Base-by-base conservation (phyloP, 2,797 vertebrate species). In the Mastacembelus armatus region DNA sequence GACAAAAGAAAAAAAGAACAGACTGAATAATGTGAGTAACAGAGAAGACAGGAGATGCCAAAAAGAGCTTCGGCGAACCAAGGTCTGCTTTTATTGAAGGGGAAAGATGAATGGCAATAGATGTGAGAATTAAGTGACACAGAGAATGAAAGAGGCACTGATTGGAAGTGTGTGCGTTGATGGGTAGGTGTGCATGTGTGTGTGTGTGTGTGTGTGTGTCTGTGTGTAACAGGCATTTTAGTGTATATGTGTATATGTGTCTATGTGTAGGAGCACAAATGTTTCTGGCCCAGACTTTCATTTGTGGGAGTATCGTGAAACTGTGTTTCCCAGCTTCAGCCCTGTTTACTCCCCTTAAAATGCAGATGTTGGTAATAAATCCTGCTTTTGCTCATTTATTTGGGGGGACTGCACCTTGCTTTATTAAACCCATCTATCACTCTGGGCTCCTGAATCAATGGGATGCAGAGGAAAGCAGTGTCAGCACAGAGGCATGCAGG, bases 391-490 rank as follows among this genome's bases (percentile, higher is more conserved):
- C 91, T 92, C 88, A 91, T 93, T 93, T 92, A 92, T 93, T 93
- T 91, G 87, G 87, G 88, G 80, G 82, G 83, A 90, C 88, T 88
- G 90, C 91, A 92, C 84, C 91, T 93, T 84, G 80, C 88, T 93
- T 95, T 94, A 94, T 94, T 94, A 94, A 94, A 93, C 76, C 86
- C 91, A 94, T 94, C 93, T 89, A 94, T 95, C 94, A 95, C 81
- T 81, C 80, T 83, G 75, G 57, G 74, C 85, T 89, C 75, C 81
- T 77, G 90, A 92, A 93, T 94, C 89, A 89, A 93, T 92, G 90
- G 84, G 87, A 85, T 87, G 89, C 85, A 83, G 84, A 91, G 86
- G 87, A 92, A 91, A 91, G 92, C 92, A 86, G 88, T 88, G 88
- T 92, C 90, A 89, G 89, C 86, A 90, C 76, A 58, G 66, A 81